A percentile compares a stretch with the other conserved stretches of the same genome.
Conservation (phyloP, 2,797 vertebrate genomes). For the Halcyon chelicuti region DNA sequence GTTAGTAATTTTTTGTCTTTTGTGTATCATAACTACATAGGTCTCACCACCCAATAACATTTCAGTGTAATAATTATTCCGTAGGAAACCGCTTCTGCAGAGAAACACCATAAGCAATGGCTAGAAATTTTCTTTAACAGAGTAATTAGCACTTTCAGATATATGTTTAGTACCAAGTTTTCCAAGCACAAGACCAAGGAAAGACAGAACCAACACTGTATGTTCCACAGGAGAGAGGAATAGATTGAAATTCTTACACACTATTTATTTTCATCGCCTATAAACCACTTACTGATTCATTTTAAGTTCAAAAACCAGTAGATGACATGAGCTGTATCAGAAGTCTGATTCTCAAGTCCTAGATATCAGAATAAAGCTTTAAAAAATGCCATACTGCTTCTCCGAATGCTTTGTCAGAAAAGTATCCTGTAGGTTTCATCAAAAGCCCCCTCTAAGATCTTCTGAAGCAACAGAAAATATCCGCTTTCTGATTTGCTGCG, state of each 20-base stretch:
- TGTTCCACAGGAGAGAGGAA: neutral
- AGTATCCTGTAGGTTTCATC: neutral
- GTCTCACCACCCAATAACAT: neutral
- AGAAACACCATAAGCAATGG: neutral
- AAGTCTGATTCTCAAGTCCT: neutral
- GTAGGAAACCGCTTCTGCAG: neutral
- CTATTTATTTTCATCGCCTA: neutral
- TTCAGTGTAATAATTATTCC: neutral
- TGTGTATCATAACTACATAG: neutral
- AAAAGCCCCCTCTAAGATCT: neutral
- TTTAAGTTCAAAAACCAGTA: neutral
- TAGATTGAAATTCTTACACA: fast-evolving
- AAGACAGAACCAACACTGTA: neutral
- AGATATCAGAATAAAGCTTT: neutral
- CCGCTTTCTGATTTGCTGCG: neutral
- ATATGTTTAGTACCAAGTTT: neutral
- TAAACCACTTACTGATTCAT: neutral
- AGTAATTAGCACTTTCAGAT: neutral
- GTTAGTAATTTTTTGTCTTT: neutral
- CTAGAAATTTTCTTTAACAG: neutral
- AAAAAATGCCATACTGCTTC: neutral
- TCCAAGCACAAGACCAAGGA: neutral
- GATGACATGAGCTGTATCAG: neutral
- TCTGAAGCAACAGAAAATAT: neutral
- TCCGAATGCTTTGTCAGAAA: neutral